These are phyloP conservation scores for Ornithoptera alexandrae DNA, from an alignment of 2,888 invertebrate genomes.

Conservation along the genomic window DNA sequence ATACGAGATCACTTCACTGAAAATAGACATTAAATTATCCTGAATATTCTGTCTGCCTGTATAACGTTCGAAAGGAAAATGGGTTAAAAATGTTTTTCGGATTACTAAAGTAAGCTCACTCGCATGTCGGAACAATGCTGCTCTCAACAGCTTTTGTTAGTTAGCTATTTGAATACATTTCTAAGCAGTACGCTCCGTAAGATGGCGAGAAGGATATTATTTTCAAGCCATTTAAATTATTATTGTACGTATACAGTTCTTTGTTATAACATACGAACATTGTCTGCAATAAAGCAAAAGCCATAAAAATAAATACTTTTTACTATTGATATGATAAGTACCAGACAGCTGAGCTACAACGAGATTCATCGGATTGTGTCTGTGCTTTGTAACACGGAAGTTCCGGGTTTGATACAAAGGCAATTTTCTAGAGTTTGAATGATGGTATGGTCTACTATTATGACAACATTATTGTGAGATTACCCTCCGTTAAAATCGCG, in stretches of 20 bases:
- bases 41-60: background rate
- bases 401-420: no score
- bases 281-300: no score
- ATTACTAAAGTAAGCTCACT: constrained; percentile 2
- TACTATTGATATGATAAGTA: no score
- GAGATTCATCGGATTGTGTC: no score
- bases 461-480: no score
- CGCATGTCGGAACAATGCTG: constrained; percentile 7
- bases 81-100: constrained; percentile 2
- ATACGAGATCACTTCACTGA: background rate
- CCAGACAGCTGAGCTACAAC: no score
- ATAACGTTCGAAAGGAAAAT: background rate
- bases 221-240: background rate
- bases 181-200: background rate
- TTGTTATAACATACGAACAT: no score
- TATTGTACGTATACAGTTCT: background rate
- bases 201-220: background rate
- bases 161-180: constrained; percentile 1
- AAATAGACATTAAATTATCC: background rate
- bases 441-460: no score
- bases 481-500: no score
- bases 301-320: no score
- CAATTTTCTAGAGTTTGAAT: no score
- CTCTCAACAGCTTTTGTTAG: constrained; percentile 6
- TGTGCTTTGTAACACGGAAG: no score